A percentile compares a stretch with the other conserved stretches of the same genome.
Conservation (phyloP, 2,888 invertebrate species). For the Rutpela maculata region DNA sequence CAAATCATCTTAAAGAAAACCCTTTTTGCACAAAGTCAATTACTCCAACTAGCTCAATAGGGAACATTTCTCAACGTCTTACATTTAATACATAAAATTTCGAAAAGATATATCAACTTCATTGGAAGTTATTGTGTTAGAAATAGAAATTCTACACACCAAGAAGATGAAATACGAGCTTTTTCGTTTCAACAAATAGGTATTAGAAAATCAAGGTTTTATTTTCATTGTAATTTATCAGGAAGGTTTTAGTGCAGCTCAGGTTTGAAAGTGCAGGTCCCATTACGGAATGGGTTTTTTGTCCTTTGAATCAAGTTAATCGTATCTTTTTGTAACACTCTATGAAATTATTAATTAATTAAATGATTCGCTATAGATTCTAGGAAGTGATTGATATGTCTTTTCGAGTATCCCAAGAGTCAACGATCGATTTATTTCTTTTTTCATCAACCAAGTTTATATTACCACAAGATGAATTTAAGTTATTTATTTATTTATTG, state of each 20-base stretch:
- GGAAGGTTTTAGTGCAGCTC: constrained; percentile 1
- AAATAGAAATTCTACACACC: constrained; percentile 21
- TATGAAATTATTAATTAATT: background rate
- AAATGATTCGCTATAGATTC: background rate
- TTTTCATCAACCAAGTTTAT: too few relatives aligned
- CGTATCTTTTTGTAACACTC: background rate
- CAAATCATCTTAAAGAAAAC: constrained; percentile 10
- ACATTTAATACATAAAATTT: constrained; percentile 28
- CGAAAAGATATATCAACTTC: constrained; percentile 26
- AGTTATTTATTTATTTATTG: too few relatives aligned
- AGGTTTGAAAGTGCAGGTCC: background rate
- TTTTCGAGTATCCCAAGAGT: too few relatives aligned
- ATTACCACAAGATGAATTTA: too few relatives aligned
- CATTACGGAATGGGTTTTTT: constrained; percentile 8
- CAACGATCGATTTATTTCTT: too few relatives aligned
- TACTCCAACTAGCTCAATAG: constrained; percentile 19
- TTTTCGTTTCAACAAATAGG: constrained; percentile 5
- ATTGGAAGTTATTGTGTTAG: constrained; percentile 26
- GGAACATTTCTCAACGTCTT: constrained; percentile 21
- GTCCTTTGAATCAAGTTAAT: background rate
- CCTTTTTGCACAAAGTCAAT: constrained; percentile 16
- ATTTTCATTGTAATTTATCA: constrained; percentile 23
- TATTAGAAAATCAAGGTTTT: constrained; percentile 23
- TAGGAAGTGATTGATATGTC: background rate
- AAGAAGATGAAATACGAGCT: constrained; percentile 26